Evolutionary conservation across 1,140 invertebrate genomes (phyloP), one percentile per base, ranked within the genome.

Genomic region (Oedothorax gibbosus): DNA sequence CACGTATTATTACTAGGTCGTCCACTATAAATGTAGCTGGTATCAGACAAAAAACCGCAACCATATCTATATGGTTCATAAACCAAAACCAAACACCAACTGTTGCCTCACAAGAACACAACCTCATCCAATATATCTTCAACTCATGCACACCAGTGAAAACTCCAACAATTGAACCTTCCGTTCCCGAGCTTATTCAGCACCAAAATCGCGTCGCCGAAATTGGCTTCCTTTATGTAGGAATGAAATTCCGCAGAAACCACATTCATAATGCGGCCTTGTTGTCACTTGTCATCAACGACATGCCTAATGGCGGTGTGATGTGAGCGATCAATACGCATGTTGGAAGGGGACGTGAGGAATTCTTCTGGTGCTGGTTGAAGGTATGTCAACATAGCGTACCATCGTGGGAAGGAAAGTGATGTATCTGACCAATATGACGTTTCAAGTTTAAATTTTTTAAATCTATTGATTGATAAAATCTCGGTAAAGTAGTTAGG

Each of bases 231-330:
- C 15, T 60, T 15, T 64, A 35, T 75, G 54, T n/a, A 73, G 72
- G 20, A 49, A 77, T 77, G 73, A 60, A 77, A 77, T 77, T 77
- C 35, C 57, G 73, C 10, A 49, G 73, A 62, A 79, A 79, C 64
- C 62, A 64, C 76, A 79, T 79, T 68, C 76, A 79, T 79, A 79
- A 79, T 20, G 6, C 69, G 64, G 76, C 49, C 76, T 51, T 79
- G 76, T 79, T 79, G 76, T 79, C 76, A 68, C 76, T 79, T 79
- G 64, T 79, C 62, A 66, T 66, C 56, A 64, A 14, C 73, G 73
- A 77, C 57, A 77, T 77, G 64, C 60, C 64, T 79, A 78, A 78
- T 78, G 75, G 75, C 62, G 15, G 75, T 49, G 75, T 53, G 75
- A 62, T 51, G 12, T 1, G 18, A 20, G 50, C 62, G 76, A 79